These are phyloP conservation scores for Pipa parva DNA, from an alignment of 2,113 vertebrate genomes.

Conservation along the genomic window DNA sequence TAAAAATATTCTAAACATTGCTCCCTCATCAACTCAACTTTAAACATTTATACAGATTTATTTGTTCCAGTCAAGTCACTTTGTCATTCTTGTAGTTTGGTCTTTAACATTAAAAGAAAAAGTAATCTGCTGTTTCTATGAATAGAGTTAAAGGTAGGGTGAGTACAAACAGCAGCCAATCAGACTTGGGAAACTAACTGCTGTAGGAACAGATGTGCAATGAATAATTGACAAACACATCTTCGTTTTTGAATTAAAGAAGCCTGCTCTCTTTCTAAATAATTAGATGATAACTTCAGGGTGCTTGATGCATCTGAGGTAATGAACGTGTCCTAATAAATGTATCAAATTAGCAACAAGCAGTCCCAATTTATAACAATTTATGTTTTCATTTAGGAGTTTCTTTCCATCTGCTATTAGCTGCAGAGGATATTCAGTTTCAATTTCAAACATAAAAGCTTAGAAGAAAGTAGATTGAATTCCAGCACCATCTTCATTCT, in stretches of 20 bases:
- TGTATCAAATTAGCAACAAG: conserved; percentile 39
- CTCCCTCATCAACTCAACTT: too few species aligned
- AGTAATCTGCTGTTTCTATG: not conserved
- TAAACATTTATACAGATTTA: too few species aligned
- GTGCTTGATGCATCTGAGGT: conserved; percentile 34
- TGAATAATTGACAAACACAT: conserved; percentile 37
- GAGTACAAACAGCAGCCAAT: conserved; percentile 10
- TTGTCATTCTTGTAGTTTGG: not conserved
- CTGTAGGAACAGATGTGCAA: conserved; percentile 27
- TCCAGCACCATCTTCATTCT: too few species aligned
- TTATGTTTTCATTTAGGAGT: conserved; percentile 26
- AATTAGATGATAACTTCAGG: conserved; percentile 42
- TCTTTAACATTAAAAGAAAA: not conserved
- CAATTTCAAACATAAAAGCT: not conserved
- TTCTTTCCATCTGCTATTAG: not conserved
- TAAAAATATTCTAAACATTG: too few species aligned
- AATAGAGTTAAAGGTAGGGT: not conserved
- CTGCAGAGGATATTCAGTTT: conserved; percentile 1
- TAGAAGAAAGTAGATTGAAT: not conserved
- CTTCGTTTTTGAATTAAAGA: conserved; percentile 11
- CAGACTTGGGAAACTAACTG: conserved; percentile 7
- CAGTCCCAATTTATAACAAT: conserved; percentile 40
- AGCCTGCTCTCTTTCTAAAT: conserved; percentile 8
- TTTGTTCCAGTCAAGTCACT: not conserved
- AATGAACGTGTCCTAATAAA: conserved; percentile 42